These are phyloP conservation scores for Ptilorrhoa leucosticta DNA, from an alignment of 2,113 vertebrate genomes.

Conservation along the genomic window DNA sequence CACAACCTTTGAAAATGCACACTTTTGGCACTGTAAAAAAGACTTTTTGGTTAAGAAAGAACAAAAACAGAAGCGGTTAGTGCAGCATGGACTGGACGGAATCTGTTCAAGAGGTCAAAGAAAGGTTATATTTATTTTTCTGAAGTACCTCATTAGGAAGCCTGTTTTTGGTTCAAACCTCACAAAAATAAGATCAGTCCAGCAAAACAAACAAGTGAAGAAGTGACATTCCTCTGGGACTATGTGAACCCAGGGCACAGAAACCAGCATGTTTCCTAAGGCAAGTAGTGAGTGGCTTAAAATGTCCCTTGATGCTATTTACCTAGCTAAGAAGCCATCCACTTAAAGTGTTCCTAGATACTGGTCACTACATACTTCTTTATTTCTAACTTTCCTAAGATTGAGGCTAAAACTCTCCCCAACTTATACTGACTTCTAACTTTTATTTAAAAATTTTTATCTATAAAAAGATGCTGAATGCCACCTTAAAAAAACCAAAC, in stretches of 20 bases:
- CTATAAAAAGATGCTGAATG: neutral
- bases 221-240: neutral
- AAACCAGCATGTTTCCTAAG: neutral
- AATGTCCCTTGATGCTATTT: neutral
- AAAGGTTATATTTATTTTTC: slow-evolving; percentile 52
- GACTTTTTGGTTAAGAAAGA: neutral
- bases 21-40: neutral
- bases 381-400: neutral
- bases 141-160: slow-evolving; percentile 10
- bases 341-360: neutral
- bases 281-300: neutral
- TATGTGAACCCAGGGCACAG: neutral
- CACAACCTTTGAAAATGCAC: neutral
- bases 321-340: neutral
- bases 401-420: neutral
- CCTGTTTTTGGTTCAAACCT: neutral
- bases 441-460: neutral
- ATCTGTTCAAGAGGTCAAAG: neutral
- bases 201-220: slow-evolving; percentile 37
- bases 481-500: neutral
- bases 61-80: neutral
- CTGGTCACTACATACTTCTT: neutral
- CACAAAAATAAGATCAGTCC: slow-evolving; percentile 11
- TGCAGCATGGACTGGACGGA: neutral
- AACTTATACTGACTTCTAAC: neutral